These are phyloP conservation scores for Drosophila mettleri DNA, from an alignment of 2,888 invertebrate genomes.

Conservation along the genomic window DNA sequence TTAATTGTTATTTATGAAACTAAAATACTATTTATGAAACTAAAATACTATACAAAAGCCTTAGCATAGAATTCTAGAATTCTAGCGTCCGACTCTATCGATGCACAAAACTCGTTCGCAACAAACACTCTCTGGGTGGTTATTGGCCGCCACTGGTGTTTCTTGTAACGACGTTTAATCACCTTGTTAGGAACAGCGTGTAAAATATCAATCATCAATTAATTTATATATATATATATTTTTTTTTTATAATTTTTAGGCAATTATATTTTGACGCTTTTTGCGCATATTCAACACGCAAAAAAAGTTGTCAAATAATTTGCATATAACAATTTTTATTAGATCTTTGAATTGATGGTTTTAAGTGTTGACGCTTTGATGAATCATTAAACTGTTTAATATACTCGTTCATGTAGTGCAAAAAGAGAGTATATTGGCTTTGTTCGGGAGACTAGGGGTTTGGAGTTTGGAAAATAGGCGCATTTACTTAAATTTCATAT, in stretches of 20 bases:
- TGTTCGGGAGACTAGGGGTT: background rate
- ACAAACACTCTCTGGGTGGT: slow-evolving; percentile 46
- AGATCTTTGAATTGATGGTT: slow-evolving; percentile 17
- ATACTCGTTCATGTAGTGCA: slow-evolving; percentile 3
- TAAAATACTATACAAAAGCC: slow-evolving; percentile 49
- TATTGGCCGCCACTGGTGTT: slow-evolving; percentile 18
- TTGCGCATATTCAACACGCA: slow-evolving; percentile 9
- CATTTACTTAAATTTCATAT: no score
- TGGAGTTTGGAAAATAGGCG: background rate
- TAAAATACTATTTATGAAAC: slow-evolving; percentile 35
- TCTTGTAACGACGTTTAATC: slow-evolving; percentile 32
- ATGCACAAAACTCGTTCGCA: slow-evolving; percentile 33
- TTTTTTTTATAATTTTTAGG: slow-evolving; percentile 21
- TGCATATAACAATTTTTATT: slow-evolving; percentile 28
- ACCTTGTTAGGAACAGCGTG: slow-evolving; percentile 20
- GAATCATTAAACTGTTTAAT: slow-evolving; percentile 28
- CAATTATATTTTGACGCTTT: slow-evolving; percentile 43
- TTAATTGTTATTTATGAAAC: slow-evolving; percentile 21
- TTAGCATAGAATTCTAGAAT: slow-evolving; percentile 4
- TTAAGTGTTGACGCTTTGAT: slow-evolving; percentile 22
- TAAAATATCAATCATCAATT: slow-evolving; percentile 45
- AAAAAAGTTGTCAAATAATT: slow-evolving; percentile 31
- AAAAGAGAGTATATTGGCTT: background rate
- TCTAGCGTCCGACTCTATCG: slow-evolving; percentile 23
- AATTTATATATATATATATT: no score